Percentiles rank a stretch among this genome's conserved stretches.
These are phyloP conservation scores for Atrichornis clamosus DNA, from an alignment of 2,113 vertebrate genomes.

Conservation along the genomic window DNA sequence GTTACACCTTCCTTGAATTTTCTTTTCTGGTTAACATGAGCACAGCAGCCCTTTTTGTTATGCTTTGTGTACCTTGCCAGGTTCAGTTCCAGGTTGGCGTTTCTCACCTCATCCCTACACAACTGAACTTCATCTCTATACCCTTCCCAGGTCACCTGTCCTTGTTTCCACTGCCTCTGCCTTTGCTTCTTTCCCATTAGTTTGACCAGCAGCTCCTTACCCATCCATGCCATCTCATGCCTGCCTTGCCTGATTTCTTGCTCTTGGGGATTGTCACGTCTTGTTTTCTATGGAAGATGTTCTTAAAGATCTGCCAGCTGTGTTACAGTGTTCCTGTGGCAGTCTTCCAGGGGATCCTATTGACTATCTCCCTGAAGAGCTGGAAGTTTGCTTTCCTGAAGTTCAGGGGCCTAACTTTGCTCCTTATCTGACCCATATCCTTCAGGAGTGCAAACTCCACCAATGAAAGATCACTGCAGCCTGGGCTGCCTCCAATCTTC, in stretches of 20 bases:
- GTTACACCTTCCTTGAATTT: not conserved
- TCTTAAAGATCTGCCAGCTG: not conserved
- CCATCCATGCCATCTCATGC: not conserved
- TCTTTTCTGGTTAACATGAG: not conserved
- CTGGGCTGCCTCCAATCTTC: too few relatives aligned
- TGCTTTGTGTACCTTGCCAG: not conserved
- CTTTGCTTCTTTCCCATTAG: not conserved
- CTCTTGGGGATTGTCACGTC: not conserved
- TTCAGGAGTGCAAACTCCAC: not conserved
- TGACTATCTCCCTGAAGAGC: not conserved
- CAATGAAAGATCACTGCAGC: too few relatives aligned
- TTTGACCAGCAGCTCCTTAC: not conserved
- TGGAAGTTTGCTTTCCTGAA: not conserved
- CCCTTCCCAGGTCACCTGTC: too few relatives aligned
- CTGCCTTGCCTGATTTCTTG: not conserved
- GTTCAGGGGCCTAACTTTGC: not conserved
- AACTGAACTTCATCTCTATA: not conserved
- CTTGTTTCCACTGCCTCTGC: not conserved
- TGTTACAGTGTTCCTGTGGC: not conserved
- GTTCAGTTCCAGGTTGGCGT: not conserved
- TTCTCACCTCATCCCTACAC: not conserved
- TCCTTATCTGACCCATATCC: not conserved
- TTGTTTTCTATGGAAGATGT: not conserved
- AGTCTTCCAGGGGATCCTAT: not conserved
- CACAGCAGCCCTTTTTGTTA: not conserved